Evolutionary conservation across 2,113 vertebrate species (phyloP).

Genomic region (Benitochromis conjunctus): DNA sequence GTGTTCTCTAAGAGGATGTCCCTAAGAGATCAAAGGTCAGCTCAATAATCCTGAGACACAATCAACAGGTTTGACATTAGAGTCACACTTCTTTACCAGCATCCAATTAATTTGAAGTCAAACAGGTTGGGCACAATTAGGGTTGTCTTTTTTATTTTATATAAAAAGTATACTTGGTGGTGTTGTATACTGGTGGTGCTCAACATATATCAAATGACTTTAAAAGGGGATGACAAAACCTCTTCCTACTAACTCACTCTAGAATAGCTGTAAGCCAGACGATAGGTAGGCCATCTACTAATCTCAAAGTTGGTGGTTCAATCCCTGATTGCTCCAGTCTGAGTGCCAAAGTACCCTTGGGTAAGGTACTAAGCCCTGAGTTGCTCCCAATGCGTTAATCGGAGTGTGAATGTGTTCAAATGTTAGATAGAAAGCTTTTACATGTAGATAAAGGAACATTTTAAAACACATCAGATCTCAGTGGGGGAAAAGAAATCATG

Average conservation of each 20-base stretch:
- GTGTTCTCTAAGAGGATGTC: conserved; percentile 19
- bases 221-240: not conserved
- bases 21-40: conserved; percentile 49
- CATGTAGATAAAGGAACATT: not conserved
- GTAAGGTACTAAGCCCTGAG: not conserved
- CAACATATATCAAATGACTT: not conserved
- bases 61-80: conserved; percentile 53
- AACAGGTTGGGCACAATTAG: conserved; percentile 11
- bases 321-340: not conserved
- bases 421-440: not conserved
- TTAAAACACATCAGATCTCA: not conserved
- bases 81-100: not conserved
- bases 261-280: not conserved
- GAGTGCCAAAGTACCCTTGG: not conserved
- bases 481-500: not conserved
- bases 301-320: not conserved
- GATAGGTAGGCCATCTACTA: not conserved
- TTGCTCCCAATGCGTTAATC: not conserved
- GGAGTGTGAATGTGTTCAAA: not conserved
- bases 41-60: conserved; percentile 43
- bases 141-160: not conserved
- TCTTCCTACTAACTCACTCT: not conserved
- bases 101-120: conserved; percentile 17
- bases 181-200: not conserved
- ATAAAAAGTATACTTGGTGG: not conserved